Evolutionary conservation across 2,888 invertebrate genomes (phyloP).

Genomic region (Vesta saturnalis): DNA sequence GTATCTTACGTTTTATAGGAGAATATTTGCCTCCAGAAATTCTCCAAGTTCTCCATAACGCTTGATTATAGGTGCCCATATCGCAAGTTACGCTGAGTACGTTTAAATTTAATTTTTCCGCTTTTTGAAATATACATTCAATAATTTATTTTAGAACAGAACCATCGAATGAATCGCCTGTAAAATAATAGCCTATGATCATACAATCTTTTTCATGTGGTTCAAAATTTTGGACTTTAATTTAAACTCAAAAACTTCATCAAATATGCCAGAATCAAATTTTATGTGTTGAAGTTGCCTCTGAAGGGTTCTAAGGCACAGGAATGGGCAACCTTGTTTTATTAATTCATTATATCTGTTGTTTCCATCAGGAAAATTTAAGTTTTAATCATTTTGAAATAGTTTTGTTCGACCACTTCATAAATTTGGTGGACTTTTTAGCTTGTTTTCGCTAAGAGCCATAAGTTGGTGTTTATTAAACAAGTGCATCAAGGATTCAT

Average conservation of each 20-base stretch:
- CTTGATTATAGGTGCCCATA: constrained; percentile 19
- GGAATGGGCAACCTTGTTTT: not conserved
- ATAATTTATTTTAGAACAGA: constrained; percentile 15
- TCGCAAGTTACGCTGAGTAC: constrained; percentile 14
- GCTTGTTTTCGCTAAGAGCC: no score
- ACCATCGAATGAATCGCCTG: no score
- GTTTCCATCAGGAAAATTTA: not conserved
- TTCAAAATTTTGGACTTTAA: not conserved
- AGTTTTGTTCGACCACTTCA: not conserved
- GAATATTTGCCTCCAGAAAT: no score
- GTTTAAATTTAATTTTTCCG: constrained; percentile 18
- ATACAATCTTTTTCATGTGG: constrained; percentile 22
- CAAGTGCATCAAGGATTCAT: no score
- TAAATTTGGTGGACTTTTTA: not conserved
- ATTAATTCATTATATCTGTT: not conserved
- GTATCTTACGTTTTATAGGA: no score
- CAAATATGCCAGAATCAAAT: no score
- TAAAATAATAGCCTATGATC: no score
- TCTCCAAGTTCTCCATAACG: constrained; percentile 12
- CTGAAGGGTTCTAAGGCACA: not conserved
- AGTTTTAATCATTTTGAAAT: not conserved
- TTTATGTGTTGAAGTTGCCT: not conserved
- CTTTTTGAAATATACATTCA: constrained; percentile 15
- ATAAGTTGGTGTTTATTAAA: no score
- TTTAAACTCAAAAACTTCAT: no score